A percentile compares a stretch with the other conserved stretches of the same genome.
These are phyloP conservation scores for Hemicordylus capensis DNA, from an alignment of 2,113 vertebrate species.

Conservation along the genomic window DNA sequence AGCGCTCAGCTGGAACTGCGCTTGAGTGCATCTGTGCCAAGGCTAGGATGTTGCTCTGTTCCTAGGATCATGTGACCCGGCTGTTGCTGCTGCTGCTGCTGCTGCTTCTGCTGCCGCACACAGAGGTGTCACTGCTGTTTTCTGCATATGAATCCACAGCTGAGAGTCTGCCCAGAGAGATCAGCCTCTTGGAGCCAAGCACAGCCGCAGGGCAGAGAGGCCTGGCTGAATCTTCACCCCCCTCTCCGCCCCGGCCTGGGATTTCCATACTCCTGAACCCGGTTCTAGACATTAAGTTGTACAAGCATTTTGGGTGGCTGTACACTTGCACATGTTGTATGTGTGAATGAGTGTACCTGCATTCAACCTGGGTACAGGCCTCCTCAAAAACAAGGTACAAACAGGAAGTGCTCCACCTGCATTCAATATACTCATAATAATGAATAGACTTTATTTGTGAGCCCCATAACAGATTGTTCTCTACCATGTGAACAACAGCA, in stretches of 20 bases:
- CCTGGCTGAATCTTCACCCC: neutral
- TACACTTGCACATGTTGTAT: too few species aligned
- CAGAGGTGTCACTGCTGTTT: neutral
- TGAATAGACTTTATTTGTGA: too few species aligned
- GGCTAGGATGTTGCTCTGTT: neutral
- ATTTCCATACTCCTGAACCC: neutral
- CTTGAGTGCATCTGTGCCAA: constrained; percentile 21
- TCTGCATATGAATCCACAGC: neutral
- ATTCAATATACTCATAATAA: too few species aligned
- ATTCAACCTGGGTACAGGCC: too few species aligned
- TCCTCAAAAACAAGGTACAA: too few species aligned
- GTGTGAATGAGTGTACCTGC: too few species aligned
- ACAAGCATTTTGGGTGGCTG: too few species aligned
- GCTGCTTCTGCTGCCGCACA: neutral
- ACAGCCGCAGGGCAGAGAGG: neutral
- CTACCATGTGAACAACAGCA: too few species aligned
- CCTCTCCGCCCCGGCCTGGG: neutral
- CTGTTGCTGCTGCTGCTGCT: neutral
- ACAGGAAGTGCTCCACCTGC: too few species aligned
- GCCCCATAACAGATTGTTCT: too few species aligned
- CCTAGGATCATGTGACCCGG: constrained; percentile 21
- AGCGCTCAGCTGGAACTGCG: constrained; percentile 9
- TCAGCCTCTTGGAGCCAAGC: neutral
- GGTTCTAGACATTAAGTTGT: too few species aligned
- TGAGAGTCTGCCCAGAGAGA: neutral